These are phyloP conservation scores for Phaonia tiefii DNA, from an alignment of 2,888 invertebrate genomes.

Conservation along the genomic window DNA sequence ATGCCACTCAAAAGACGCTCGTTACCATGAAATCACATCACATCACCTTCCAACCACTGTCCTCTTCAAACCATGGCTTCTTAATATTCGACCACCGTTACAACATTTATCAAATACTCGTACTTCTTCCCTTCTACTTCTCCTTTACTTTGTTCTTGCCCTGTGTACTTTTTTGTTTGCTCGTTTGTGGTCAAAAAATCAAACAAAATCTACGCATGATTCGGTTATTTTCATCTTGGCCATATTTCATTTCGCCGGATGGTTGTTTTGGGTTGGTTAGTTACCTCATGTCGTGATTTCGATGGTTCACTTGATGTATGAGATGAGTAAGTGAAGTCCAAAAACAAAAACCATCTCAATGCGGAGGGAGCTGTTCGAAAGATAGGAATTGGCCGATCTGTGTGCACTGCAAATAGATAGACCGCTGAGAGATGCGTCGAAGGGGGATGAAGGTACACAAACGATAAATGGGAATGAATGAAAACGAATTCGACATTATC, in stretches of 20 bases:
- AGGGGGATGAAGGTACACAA: conserved; percentile 28
- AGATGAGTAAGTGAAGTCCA: conserved; percentile 28
- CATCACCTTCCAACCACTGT: too few species aligned
- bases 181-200: conserved; percentile 2
- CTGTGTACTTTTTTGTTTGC: too few species aligned
- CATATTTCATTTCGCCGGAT: background rate
- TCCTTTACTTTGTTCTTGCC: too few species aligned
- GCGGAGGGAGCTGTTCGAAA: background rate
- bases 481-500: conserved; percentile 21
- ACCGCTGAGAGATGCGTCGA: background rate
- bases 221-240: conserved; percentile 47
- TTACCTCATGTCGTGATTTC: conserved; percentile 54
- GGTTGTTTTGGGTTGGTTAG: conserved; percentile 16
- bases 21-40: too few species aligned
- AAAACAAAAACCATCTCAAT: conserved; percentile 2
- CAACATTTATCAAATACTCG: conserved; percentile 51
- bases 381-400: background rate
- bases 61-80: background rate
- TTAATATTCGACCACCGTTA: conserved; percentile 32
- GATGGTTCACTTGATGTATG: conserved; percentile 53
- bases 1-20: too few species aligned
- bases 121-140: background rate
- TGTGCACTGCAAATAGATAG: background rate
- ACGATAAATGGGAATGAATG: conserved; percentile 33
- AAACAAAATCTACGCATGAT: conserved; percentile 58